These are phyloP conservation scores for Phasianus colchicus DNA, from an alignment of 2,113 vertebrate genomes.

Conservation along the genomic window DNA sequence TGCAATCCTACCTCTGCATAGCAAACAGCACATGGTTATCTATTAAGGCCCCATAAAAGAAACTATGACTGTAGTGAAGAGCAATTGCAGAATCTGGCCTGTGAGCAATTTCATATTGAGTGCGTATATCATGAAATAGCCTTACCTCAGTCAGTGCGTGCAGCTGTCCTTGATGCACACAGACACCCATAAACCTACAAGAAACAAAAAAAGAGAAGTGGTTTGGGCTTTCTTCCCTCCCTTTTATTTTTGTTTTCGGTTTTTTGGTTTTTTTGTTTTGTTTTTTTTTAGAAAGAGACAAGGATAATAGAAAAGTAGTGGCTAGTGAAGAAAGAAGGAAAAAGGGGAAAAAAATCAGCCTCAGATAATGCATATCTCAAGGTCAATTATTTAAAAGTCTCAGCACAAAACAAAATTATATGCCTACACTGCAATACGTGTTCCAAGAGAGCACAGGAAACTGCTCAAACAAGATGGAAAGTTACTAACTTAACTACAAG, in stretches of 20 bases:
- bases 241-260: neutral
- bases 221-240: slow-evolving; percentile 38
- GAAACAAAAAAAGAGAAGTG: slow-evolving; percentile 70
- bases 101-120: slow-evolving; percentile 13
- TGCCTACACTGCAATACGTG: neutral
- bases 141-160: slow-evolving; percentile 98
- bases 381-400: neutral
- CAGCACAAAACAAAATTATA: neutral
- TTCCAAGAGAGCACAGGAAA: neutral
- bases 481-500: neutral
- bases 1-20: neutral
- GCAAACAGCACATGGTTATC: neutral
- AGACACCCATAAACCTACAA: slow-evolving; percentile 97
- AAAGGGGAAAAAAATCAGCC: neutral
- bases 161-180: slow-evolving; percentile 96
- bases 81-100: neutral
- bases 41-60: neutral
- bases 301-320: neutral
- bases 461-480: neutral
- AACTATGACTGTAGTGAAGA: neutral
- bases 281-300: neutral
- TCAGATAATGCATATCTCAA: neutral
- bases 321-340: neutral
- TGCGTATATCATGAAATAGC: slow-evolving; percentile 35
- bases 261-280: neutral